phyloP scores from a whole-genome alignment of 2,888 invertebrate species.

The Microplitis manilae region DNA sequence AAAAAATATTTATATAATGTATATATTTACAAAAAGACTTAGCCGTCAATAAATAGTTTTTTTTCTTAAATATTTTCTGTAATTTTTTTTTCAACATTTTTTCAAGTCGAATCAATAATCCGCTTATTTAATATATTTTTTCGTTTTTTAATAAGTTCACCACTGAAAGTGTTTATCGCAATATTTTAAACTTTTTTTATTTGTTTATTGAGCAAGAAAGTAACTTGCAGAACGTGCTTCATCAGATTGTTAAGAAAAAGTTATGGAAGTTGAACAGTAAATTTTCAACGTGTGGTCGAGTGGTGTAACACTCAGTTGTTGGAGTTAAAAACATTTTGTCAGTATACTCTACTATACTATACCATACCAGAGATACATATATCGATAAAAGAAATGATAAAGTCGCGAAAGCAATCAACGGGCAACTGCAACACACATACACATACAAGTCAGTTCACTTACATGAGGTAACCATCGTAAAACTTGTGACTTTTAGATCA shows the following conservation, averaged over 20 bases:
- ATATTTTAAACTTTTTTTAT: background rate
- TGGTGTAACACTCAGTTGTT: slow-evolving; percentile 36
- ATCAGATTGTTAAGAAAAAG: slow-evolving; percentile 26
- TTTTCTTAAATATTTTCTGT: background rate
- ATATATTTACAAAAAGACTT: background rate
- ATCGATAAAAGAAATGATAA: slow-evolving; percentile 3
- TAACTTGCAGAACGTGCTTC: slow-evolving; percentile 29
- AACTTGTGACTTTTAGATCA: slow-evolving; percentile 11
- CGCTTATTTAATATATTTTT: background rate
- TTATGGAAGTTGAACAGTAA: slow-evolving; percentile 36
- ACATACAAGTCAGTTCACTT: background rate
- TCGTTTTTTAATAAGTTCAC: background rate
- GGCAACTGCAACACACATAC: background rate
- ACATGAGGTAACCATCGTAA: slow-evolving; percentile 12
- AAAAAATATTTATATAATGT: background rate
- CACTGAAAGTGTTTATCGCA: background rate
- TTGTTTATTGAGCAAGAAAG: background rate
- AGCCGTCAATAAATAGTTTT: background rate
- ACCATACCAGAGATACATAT: background rate
- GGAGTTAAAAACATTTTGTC: slow-evolving; percentile 27
- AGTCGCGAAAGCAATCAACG: slow-evolving; percentile 25
- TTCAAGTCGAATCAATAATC: background rate
- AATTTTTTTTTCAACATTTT: background rate
- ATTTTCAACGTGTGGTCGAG: slow-evolving; percentile 44
- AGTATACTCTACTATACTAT: slow-evolving; percentile 16